Evolutionary conservation across 2,797 vertebrate genomes (phyloP), one percentile per base, ranked within the genome.

Genomic region (Phalanger gymnotis): DNA sequence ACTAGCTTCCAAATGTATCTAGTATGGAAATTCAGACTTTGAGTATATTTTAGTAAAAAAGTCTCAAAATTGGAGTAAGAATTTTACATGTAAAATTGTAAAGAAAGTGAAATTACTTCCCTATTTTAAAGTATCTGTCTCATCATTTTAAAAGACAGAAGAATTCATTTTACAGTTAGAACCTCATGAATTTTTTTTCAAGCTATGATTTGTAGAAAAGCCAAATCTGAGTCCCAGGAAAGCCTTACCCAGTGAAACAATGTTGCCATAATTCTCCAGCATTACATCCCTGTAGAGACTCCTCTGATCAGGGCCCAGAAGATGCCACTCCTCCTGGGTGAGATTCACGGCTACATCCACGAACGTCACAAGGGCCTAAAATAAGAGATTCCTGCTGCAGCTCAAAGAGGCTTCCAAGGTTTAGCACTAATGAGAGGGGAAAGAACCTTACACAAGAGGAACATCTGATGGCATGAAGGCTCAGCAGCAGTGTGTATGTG

Each of bases 271-370:
- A 73, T 97, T 98, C 66, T 98, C 98, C 81, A 96, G 92, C 97
- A 98, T 98, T 90, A 98, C 97, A 1, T 97, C 96, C 93, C 94
- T 95, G 96, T 98, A 98, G n/a, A 98, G 96, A 34, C 34, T 92
- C 92, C 94, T 97, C 92, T 98, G 95, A 95, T 93, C 53, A 91
- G 94, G 96, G 28, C 91, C 92, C 92, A 97, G 54, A 53, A 19
- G 27, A 57, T 93, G 91, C 97, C 97, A 98, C 91, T 98, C 97
- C 11, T 97, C 96, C 52, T 7, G 93, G 19, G 96, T 97, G 90
- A 98, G 97, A 13, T 96, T 93, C 53, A 98, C 95, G 0, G 94
- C 97, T 51, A 98, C 94, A 0, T 98, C 98, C 89, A 98, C 95
- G 2, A 98, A 98, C 47, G 97, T 97, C 95, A 98, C 94, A 61